Conservation (phyloP, 2,888 invertebrate species). For the Gasteruption jaculator region DNA sequence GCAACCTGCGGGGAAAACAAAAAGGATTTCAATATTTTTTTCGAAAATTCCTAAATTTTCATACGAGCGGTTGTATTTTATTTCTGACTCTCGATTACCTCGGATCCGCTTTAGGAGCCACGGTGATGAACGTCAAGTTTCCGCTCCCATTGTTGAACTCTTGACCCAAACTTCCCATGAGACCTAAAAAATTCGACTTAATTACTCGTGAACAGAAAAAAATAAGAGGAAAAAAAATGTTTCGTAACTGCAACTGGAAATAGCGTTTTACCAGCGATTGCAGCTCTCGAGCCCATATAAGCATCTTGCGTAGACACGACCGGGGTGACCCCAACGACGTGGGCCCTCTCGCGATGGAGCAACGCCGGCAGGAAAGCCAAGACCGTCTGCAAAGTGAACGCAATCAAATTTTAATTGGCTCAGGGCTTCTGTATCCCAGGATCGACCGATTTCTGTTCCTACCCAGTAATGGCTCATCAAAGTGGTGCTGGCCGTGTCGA, state of each 20-base stretch:
- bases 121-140: constrained; percentile 38
- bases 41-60: not conserved
- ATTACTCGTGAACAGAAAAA: too few relatives aligned
- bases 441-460: too few relatives aligned
- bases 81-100: constrained; percentile 29
- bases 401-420: too few relatives aligned
- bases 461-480: constrained; percentile 48
- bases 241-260: constrained; percentile 3
- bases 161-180: constrained; percentile 40
- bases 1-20: constrained; percentile 22
- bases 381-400: constrained; percentile 34
- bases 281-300: constrained; percentile 40
- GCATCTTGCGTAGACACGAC: constrained; percentile 34
- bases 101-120: constrained; percentile 35
- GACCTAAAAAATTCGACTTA: constrained; percentile 28
- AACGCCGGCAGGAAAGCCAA: constrained; percentile 43
- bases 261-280: constrained; percentile 42
- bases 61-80: not conserved
- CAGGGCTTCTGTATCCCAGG: too few relatives aligned
- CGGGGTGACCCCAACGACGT: constrained; percentile 44
- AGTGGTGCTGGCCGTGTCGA: constrained; percentile 37
- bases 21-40: not conserved
- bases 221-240: too few relatives aligned
- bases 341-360: constrained; percentile 33
- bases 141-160: constrained; percentile 31